Base-by-base conservation (phyloP, 1,140 invertebrate species). In the Brachystomella parvula region DNA sequence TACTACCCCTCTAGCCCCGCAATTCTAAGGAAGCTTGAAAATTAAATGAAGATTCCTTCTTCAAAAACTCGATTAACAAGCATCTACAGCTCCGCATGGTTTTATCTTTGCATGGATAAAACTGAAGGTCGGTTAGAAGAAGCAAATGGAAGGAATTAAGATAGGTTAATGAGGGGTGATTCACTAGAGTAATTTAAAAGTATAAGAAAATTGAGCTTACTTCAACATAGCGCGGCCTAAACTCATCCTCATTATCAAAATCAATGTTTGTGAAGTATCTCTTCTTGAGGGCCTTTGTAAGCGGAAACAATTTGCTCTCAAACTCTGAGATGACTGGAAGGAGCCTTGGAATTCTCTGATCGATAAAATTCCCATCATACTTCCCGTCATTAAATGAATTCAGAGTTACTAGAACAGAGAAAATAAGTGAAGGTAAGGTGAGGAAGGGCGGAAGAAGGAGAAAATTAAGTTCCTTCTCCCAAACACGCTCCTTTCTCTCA, bases 331-430 rank as follows among this genome's bases (percentile, higher is more conserved):
- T 69, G 53, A 75, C 68, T 61, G 74, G 74, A 29, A 76, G 68
- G 24, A 75, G 66, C 56, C 73, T 60, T 31, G 75, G 75, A 33
- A 76, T 26, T 12, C 74, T 70, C 49, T 76, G 70, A 58, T 75
- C 74, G 58, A 76, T 68, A 65, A 76, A 76, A 49, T 72, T 74
- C 61, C 75, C 75, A 68, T 75, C 75, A 69, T 75, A 76, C 24
- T 66, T 67, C 15, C 75, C 75, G 66, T 72, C 72, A 66, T 70
- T 74, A 62, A 75, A 72, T 21, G 74, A 67, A 66, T 76, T 76
- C 47, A 76, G 44, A 15, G 74, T 76, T 24, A 76, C 74, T 75
- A 31, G 30, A 6, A 59, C 26, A 59, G 29, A 59, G 57, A 59
- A 24, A 59, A 30, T n/a, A n/a, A n/a, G n/a, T n/a, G n/a, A n/a